Conservation (phyloP, 2,888 invertebrate genomes). For the Drosophila pseudotalamancana region DNA sequence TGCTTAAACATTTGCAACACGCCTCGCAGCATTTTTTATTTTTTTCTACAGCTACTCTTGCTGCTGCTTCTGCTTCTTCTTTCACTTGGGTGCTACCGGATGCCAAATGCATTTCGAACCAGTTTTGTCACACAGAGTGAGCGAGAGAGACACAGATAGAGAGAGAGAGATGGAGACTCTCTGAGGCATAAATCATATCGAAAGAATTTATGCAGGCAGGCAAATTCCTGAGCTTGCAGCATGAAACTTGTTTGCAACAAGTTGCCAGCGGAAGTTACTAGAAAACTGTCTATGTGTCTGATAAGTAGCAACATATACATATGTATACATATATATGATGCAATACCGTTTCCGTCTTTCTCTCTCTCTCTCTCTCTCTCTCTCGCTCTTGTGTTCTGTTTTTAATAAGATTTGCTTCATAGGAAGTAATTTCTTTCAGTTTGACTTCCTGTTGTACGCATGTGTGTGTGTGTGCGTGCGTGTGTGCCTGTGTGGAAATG, state of each 20-base stretch:
- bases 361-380: not conserved
- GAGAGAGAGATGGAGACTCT: too few relatives aligned
- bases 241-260: conserved; percentile 64
- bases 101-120: conserved; percentile 68
- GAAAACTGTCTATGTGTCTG: conserved; percentile 40
- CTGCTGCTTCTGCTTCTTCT: conserved; percentile 1
- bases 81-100: conserved; percentile 52
- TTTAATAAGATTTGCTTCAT: conserved; percentile 56
- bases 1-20: conserved; percentile 60
- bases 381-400: not conserved
- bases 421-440: conserved; percentile 67
- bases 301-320: conserved; percentile 22
- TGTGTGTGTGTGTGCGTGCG: conserved; percentile 6
- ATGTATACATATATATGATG: conserved; percentile 1
- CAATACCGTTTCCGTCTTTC: not conserved
- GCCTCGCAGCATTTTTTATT: conserved; percentile 36
- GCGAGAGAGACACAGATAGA: too few relatives aligned
- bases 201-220: conserved; percentile 75
- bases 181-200: conserved; percentile 67
- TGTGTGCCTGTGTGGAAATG: conserved; percentile 3
- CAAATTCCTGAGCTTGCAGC: conserved; percentile 58
- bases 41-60: conserved; percentile 5
- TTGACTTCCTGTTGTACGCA: conserved; percentile 62
- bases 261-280: conserved; percentile 67
- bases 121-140: conserved; percentile 62